Evolutionary conservation across 2,113 vertebrate species (phyloP).

Genomic region (Alaudala cheleensis): DNA sequence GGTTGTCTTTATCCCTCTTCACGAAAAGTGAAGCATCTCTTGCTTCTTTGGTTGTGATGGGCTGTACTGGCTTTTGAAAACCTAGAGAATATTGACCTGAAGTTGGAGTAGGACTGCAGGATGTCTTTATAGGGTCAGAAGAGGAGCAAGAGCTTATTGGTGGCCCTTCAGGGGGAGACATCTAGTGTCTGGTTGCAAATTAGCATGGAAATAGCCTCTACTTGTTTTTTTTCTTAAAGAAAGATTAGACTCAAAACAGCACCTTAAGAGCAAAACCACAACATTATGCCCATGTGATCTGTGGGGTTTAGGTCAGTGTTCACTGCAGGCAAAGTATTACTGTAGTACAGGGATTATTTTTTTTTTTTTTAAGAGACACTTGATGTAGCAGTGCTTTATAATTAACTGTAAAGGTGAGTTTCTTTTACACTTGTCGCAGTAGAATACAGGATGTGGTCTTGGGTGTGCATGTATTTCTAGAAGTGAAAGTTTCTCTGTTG

Average conservation of each 20-base stretch:
- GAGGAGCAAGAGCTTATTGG: neutral
- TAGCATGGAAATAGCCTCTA: neutral
- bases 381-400: neutral
- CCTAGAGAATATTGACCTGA: accelerated
- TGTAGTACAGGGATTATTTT: neutral
- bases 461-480: neutral
- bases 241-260: neutral
- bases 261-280: neutral
- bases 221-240: neutral
- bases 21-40: neutral
- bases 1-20: neutral
- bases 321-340: neutral
- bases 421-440: neutral
- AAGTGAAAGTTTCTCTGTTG: neutral
- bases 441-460: neutral
- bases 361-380: neutral
- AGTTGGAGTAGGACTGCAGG: neutral
- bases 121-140: neutral
- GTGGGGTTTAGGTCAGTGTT: neutral
- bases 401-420: neutral
- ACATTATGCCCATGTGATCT: neutral
- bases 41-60: neutral
- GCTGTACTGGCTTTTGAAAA: neutral
- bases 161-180: neutral
- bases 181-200: neutral